These are phyloP conservation scores for Agrotis puta DNA, from an alignment of 2,888 invertebrate genomes.

Conservation along the genomic window DNA sequence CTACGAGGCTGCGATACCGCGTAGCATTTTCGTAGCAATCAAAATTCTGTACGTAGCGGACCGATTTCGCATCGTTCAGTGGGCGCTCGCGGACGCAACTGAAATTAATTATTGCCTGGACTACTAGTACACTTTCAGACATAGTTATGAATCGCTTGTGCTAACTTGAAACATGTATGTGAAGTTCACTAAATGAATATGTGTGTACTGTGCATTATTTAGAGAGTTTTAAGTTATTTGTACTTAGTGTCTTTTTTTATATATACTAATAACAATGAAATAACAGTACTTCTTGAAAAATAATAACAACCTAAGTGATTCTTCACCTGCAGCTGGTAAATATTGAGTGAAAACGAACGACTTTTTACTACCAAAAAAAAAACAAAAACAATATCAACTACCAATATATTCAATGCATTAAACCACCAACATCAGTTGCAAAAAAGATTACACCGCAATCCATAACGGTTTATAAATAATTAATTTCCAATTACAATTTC, in stretches of 20 bases:
- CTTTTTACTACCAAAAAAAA: too few relatives aligned
- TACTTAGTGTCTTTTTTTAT: too few relatives aligned
- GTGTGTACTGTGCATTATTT: background rate
- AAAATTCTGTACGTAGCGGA: conserved; percentile 77
- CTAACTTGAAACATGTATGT: background rate
- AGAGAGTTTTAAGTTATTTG: too few relatives aligned
- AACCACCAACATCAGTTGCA: background rate
- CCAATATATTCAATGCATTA: background rate
- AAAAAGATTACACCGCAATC: conserved; percentile 20
- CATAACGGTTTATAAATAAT: conserved; percentile 37
- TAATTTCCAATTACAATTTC: conserved; percentile 52
- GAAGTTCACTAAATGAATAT: background rate
- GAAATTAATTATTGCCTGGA: conserved; percentile 75
- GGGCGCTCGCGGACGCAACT: conserved; percentile 69
- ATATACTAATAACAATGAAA: too few relatives aligned
- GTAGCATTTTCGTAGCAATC: conserved; percentile 70
- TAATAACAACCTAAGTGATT: too few relatives aligned
- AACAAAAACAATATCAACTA: background rate
- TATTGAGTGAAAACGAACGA: background rate
- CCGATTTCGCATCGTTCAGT: conserved; percentile 76
- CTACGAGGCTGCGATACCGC: conserved; percentile 58
- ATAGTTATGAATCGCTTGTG: background rate
- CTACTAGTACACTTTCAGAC: conserved; percentile 13
- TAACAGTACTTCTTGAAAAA: too few relatives aligned
- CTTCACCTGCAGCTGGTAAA: too few relatives aligned